These are phyloP conservation scores for Timema cristinae DNA, from an alignment of 2,888 invertebrate genomes.

Conservation along the genomic window DNA sequence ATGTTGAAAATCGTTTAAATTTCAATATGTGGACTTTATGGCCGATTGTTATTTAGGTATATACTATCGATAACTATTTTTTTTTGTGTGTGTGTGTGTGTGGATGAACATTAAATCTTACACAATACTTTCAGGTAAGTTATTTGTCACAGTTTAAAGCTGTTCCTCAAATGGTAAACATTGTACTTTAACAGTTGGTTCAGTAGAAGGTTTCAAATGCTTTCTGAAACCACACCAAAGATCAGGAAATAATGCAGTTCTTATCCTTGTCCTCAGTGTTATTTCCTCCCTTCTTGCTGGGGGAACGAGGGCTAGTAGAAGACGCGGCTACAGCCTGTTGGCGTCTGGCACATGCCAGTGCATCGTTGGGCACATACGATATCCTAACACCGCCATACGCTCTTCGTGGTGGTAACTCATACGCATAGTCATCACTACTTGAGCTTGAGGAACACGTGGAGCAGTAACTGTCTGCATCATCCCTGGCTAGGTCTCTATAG, in stretches of 20 bases:
- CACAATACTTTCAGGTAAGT: too few species aligned
- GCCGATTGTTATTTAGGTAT: too few species aligned
- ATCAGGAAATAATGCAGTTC: constrained; percentile 85
- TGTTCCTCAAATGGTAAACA: too few species aligned
- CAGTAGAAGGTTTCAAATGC: constrained; percentile 6
- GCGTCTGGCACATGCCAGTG: constrained; percentile 74
- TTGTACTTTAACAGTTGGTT: too few species aligned
- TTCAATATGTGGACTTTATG: too few species aligned
- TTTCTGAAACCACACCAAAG: constrained; percentile 20
- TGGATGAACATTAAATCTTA: too few species aligned
- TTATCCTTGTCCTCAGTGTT: constrained; percentile 60
- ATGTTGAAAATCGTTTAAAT: too few species aligned
- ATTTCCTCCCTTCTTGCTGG: constrained; percentile 40
- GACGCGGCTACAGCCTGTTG: constrained; percentile 49
- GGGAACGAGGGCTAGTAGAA: constrained; percentile 41
- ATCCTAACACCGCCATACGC: constrained; percentile 86
- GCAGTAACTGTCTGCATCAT: constrained; percentile 75
- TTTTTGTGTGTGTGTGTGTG: too few species aligned
- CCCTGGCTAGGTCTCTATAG: constrained; percentile 46
- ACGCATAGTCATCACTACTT: constrained; percentile 77
- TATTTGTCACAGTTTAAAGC: too few species aligned
- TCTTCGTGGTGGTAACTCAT: constrained; percentile 75
- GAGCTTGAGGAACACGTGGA: constrained; percentile 76
- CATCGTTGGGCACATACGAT: constrained; percentile 90
- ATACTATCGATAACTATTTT: too few species aligned